A percentile compares a stretch with the other conserved stretches of the same genome.
phyloP scores from a whole-genome alignment of 1,140 invertebrate species.

The Papilio machaon region DNA sequence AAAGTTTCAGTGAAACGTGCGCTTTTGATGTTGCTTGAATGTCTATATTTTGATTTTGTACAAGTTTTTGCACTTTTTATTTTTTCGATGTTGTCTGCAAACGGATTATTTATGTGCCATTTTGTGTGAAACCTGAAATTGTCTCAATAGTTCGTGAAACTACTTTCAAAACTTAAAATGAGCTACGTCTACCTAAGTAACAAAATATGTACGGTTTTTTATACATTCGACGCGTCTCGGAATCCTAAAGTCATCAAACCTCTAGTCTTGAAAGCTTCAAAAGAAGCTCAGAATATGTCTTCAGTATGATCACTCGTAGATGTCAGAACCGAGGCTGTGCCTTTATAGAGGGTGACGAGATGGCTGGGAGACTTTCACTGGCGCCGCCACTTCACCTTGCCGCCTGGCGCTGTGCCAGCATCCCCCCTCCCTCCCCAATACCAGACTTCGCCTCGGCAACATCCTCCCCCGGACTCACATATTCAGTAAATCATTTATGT shows the following conservation, averaged over 20 bases:
- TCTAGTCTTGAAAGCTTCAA: background rate
- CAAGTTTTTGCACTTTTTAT: slow-evolving; percentile 17
- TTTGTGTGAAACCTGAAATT: background rate
- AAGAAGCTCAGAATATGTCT: background rate
- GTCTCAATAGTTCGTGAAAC: background rate
- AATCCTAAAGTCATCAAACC: background rate
- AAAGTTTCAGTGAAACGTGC: slow-evolving; percentile 17
- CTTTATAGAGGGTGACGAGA: slow-evolving; percentile 40
- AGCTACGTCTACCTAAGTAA: background rate
- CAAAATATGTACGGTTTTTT: background rate
- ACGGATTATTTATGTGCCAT: slow-evolving; percentile 15
- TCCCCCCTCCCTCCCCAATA: slow-evolving; percentile 40
- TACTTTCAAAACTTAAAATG: background rate
- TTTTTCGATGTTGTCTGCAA: slow-evolving; percentile 29
- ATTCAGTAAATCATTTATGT: background rate
- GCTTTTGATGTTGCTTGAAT: slow-evolving; percentile 35
- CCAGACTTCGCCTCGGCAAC: background rate
- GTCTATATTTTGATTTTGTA: slow-evolving; percentile 30
- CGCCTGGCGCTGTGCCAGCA: slow-evolving; percentile 65
- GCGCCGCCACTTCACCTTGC: slow-evolving; percentile 72
- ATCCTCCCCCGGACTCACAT: background rate
- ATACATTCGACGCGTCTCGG: background rate
- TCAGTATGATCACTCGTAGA: slow-evolving; percentile 26
- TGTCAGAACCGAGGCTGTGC: slow-evolving; percentile 35
- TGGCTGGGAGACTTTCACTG: slow-evolving; percentile 64